Conservation (phyloP, 2,888 invertebrate species). For the Hymenopus coronatus region DNA sequence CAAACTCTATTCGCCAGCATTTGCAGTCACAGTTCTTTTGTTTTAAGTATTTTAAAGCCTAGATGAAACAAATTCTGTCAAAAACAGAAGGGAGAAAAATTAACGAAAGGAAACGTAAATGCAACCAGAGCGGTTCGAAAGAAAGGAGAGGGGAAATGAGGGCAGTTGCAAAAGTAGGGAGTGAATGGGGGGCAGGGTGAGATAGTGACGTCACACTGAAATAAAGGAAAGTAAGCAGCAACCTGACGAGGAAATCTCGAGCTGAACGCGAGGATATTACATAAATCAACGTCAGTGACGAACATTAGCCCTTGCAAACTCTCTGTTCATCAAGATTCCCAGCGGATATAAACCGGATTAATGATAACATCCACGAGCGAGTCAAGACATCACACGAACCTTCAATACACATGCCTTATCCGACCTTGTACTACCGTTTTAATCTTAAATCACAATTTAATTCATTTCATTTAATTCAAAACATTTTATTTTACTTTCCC, state of each 20-base stretch:
- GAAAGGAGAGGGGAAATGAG: background rate
- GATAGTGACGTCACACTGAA: background rate
- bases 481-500: too few species aligned
- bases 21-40: too few species aligned
- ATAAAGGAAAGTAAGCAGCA: background rate
- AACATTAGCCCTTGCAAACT: background rate
- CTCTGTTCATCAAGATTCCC: background rate
- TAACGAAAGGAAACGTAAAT: background rate
- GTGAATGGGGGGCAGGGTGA: background rate
- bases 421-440: too few species aligned
- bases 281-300: background rate
- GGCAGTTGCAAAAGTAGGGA: background rate
- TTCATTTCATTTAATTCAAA: too few species aligned
- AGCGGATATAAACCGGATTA: background rate
- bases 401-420: background rate
- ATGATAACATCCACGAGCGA: background rate
- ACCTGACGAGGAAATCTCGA: background rate
- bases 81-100: background rate
- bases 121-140: background rate
- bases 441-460: too few species aligned
- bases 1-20: too few species aligned
- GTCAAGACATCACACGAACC: background rate
- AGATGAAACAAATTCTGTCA: background rate
- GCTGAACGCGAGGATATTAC: background rate
- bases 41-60: too few species aligned